Evolutionary conservation across 2,888 invertebrate genomes (phyloP).

Genomic region (Dryadula phaetusa): DNA sequence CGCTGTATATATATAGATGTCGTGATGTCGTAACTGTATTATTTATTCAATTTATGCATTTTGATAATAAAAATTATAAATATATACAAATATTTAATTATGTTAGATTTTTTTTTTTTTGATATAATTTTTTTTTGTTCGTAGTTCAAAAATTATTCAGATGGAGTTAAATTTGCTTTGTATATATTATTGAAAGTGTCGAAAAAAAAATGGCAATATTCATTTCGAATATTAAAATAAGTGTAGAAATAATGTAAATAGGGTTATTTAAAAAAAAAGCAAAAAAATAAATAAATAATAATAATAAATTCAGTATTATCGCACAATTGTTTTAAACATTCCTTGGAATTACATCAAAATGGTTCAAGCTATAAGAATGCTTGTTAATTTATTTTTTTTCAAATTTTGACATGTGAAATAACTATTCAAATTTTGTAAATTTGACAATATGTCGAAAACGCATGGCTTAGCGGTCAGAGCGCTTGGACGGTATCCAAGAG

Average conservation of each 20-base stretch:
- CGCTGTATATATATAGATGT: not conserved
- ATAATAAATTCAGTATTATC: slow-evolving; percentile 39
- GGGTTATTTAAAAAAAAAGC: not conserved
- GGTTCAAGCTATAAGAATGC: not conserved
- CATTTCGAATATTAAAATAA: slow-evolving; percentile 30
- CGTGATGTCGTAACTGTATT: not conserved
- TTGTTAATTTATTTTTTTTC: not conserved
- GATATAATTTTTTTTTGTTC: too few species aligned
- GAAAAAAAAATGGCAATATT: slow-evolving; percentile 7
- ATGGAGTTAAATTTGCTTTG: not conserved
- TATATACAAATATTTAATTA: not conserved
- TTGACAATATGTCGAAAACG: not conserved
- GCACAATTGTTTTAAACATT: slow-evolving; percentile 37
- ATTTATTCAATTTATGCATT: slow-evolving; percentile 8
- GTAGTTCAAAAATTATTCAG: not conserved
- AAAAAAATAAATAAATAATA: too few species aligned
- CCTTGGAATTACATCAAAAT: slow-evolving; percentile 7
- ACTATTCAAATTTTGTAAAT: not conserved
- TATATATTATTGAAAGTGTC: not conserved
- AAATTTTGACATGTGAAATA: not conserved
- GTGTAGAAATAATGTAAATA: slow-evolving; percentile 10
- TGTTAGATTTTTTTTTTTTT: not conserved
- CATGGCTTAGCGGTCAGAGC: too few species aligned
- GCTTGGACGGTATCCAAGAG: too few species aligned
- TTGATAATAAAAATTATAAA: slow-evolving; percentile 6